Base-by-base conservation (phyloP, 2,888 invertebrate genomes). In the Terebella lapidaria region DNA sequence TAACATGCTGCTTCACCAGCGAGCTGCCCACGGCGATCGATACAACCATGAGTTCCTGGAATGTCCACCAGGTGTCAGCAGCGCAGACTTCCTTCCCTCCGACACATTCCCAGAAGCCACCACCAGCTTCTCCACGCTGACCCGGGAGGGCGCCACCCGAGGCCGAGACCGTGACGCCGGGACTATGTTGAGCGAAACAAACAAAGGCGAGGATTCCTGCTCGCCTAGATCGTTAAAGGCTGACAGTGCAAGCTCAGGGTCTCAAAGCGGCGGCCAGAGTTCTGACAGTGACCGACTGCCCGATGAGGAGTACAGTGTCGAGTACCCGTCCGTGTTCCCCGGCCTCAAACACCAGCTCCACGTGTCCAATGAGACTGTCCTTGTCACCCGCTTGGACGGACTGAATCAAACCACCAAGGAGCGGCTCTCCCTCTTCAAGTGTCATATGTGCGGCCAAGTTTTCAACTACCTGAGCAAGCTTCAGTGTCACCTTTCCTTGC, bases 401-500 rank as follows among this genome's bases (percentile, higher is more conserved):
- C 58, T 74, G 3, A 73, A 76, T 61, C 54, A 70, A 24, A 56
- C 62, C n/a, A 72, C 68, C 15, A 75, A 75, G 3, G 68, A 71
- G 54, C 68, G 70, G 46, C 64, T 71, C n/a, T 72, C 76, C 20
- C 68, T 78, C 29, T 80, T 72, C 64, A 75, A 76, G 68, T 80
- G 80, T 65, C 74, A 79, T 62, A 64, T 78, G 54, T 80, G 80
- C 63, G 69, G 74, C 35, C 72, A 74, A 56, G 66, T 79, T 57
- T 77, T 74, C 62, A 65, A 69, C 35, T 71, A 70, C 15, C 66
- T 80, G 54, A 69, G 72, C 30, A 70, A 72, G 49, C 65, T 77
- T 53, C 75, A 75, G 66, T 70, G 68, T 65, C 80, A 80, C 68
- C 67, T 80, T 29, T 73, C 77, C 1, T 63, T 72, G 47, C 80